These are phyloP conservation scores for Nomada fucata DNA, from an alignment of 2,888 invertebrate genomes.

Conservation along the genomic window DNA sequence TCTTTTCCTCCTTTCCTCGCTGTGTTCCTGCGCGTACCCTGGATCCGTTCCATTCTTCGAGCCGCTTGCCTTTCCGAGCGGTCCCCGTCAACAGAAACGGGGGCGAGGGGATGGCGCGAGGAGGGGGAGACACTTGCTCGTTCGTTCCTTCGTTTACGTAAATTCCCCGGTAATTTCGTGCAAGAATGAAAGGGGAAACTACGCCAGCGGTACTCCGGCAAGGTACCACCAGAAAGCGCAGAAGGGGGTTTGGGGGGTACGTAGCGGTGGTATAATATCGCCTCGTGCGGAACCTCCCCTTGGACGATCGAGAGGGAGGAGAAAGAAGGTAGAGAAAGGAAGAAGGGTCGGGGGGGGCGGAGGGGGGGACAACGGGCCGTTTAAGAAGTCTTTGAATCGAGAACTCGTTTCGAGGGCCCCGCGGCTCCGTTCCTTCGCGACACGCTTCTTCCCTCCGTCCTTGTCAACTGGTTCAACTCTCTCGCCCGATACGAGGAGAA, in stretches of 20 bases:
- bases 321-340: slow-evolving; percentile 52
- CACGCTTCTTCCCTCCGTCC: slow-evolving; percentile 36
- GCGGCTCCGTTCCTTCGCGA: slow-evolving; percentile 22
- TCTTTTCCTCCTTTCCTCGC: slow-evolving; percentile 47
- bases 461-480: slow-evolving; percentile 23
- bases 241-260: neutral
- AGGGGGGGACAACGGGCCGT: slow-evolving; percentile 52
- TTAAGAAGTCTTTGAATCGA: slow-evolving; percentile 75
- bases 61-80: slow-evolving; percentile 75
- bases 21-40: slow-evolving; percentile 69
- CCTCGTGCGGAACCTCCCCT: slow-evolving; percentile 69
- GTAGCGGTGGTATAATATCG: slow-evolving; percentile 67
- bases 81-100: slow-evolving; percentile 51
- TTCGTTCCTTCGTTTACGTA: slow-evolving; percentile 67
- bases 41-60: slow-evolving; percentile 74
- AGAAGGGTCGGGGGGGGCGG: neutral
- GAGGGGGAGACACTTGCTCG: slow-evolving; percentile 58
- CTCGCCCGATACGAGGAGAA: neutral
- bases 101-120: slow-evolving; percentile 44
- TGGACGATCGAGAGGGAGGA: slow-evolving; percentile 57
- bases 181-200: slow-evolving; percentile 42
- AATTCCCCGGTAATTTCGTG: slow-evolving; percentile 70
- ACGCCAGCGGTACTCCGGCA: too few relatives aligned
- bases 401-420: slow-evolving; percentile 69
- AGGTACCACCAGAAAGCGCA: too few relatives aligned